A percentile compares a stretch with the other conserved stretches of the same genome.
phyloP scores from a whole-genome alignment of 2,797 vertebrate species.

The Argyrosomus regius region DNA sequence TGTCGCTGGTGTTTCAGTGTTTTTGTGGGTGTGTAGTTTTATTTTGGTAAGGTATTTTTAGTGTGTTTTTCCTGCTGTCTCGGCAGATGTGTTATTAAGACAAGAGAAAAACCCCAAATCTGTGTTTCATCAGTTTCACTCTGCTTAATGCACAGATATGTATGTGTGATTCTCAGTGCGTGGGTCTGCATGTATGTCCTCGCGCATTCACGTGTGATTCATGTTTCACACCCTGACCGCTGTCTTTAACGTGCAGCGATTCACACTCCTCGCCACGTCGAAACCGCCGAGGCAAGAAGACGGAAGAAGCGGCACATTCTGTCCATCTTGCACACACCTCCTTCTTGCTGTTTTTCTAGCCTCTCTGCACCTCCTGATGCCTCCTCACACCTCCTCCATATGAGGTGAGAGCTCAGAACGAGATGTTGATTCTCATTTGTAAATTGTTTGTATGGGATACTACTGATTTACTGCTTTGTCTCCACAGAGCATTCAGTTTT shows the following conservation, averaged over 20 bases:
- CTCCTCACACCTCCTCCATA: conserved; percentile 72
- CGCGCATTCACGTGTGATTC: conserved; percentile 39
- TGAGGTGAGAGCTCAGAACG: conserved; percentile 64
- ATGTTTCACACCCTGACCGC: conserved; percentile 61
- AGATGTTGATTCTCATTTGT: conserved; percentile 51
- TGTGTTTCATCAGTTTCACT: neutral
- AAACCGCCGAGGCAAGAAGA: conserved; percentile 19
- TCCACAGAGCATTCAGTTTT: neutral
- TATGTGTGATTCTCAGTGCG: conserved; percentile 4
- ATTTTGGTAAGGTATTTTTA: conserved; percentile 1
- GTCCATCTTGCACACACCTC: conserved; percentile 63
- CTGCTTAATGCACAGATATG: neutral
- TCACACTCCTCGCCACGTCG: conserved; percentile 62
- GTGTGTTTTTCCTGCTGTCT: conserved; percentile 4
- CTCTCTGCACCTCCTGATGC: conserved; percentile 57
- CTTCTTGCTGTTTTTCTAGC: conserved; percentile 58
- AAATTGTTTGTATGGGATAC: conserved; percentile 16
- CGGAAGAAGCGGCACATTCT: conserved; percentile 59
- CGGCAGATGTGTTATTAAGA: neutral
- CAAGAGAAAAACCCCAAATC: neutral
- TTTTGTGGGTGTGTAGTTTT: neutral
- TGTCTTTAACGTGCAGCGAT: conserved; percentile 11
- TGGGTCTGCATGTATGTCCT: conserved; percentile 27
- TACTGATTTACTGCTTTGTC: conserved; percentile 25
- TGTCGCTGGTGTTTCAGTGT: neutral